Conservation (phyloP, 1,140 invertebrate species). For the Elymnias hypermnestra region DNA sequence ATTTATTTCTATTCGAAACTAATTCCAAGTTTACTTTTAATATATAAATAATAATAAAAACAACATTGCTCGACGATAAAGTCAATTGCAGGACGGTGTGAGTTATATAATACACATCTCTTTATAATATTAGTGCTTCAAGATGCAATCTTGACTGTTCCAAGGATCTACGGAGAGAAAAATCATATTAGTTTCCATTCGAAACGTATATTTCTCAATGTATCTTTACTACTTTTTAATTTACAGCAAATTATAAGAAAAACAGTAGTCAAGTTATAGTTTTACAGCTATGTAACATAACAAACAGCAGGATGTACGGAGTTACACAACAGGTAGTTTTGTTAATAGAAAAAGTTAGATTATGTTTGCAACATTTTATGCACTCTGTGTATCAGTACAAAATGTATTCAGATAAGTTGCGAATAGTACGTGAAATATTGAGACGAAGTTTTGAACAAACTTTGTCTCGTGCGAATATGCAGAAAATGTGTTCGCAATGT, state of each 20-base stretch:
- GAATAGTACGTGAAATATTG: slow-evolving; percentile 6
- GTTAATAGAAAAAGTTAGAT: slow-evolving; percentile 7
- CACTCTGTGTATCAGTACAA: background rate
- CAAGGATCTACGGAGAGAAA: slow-evolving; percentile 35
- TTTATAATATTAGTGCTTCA: slow-evolving; percentile 20
- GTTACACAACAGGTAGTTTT: background rate
- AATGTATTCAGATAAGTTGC: slow-evolving; percentile 13
- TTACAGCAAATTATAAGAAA: background rate
- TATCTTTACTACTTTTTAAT: too few relatives aligned
- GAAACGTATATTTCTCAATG: too few relatives aligned
- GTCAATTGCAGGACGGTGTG: slow-evolving; percentile 12
- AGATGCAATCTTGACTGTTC: slow-evolving; percentile 29
- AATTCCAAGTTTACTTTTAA: too few relatives aligned
- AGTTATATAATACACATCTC: slow-evolving; percentile 4
- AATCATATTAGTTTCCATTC: slow-evolving; percentile 10
- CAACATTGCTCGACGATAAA: slow-evolving; percentile 1
- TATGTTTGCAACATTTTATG: background rate
- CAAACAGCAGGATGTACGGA: background rate
- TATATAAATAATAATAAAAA: slow-evolving; percentile 10
- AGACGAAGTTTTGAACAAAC: background rate
- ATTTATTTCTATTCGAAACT: too few relatives aligned
- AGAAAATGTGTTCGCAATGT: background rate
- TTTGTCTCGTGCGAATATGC: background rate
- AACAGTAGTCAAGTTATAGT: background rate
- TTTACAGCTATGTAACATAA: background rate